phyloP scores from a whole-genome alignment of 1,140 invertebrate species.

The Cotesia typhae region DNA sequence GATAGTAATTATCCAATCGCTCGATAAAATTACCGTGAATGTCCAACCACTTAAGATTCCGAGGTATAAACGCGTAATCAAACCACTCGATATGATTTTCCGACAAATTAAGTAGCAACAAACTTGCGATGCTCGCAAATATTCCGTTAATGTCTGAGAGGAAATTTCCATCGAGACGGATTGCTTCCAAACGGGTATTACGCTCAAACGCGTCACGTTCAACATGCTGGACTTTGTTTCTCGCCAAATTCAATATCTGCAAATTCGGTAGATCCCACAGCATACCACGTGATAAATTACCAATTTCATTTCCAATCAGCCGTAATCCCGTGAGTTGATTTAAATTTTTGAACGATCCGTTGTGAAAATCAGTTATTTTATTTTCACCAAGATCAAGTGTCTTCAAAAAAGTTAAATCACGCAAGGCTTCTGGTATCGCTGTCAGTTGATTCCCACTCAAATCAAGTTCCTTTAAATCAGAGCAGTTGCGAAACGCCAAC shows the following conservation, averaged over 20 bases:
- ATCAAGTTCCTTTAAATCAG: slow-evolving; percentile 89
- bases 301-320: slow-evolving; percentile 86
- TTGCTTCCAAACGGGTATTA: slow-evolving; percentile 81
- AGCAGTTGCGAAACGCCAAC: slow-evolving; percentile 89
- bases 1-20: slow-evolving; percentile 85
- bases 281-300: slow-evolving; percentile 84
- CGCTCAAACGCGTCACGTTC: slow-evolving; percentile 83
- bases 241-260: slow-evolving; percentile 85
- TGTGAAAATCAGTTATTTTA: slow-evolving; percentile 80
- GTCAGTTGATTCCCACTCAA: slow-evolving; percentile 85
- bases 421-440: slow-evolving; percentile 82
- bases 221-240: slow-evolving; percentile 86
- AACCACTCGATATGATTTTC: slow-evolving; percentile 92
- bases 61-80: slow-evolving; percentile 88
- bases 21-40: slow-evolving; percentile 89
- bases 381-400: slow-evolving; percentile 89
- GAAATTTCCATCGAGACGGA: slow-evolving; percentile 86
- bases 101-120: slow-evolving; percentile 88
- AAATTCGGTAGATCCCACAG: slow-evolving; percentile 83
- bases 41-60: slow-evolving; percentile 88
- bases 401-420: slow-evolving; percentile 83
- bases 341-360: slow-evolving; percentile 84
- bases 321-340: slow-evolving; percentile 85
- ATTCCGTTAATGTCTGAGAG: slow-evolving; percentile 87
- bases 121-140: slow-evolving; percentile 79